Evolutionary conservation across 2,888 invertebrate genomes (phyloP).

Genomic region (Gryllus longicercus): DNA sequence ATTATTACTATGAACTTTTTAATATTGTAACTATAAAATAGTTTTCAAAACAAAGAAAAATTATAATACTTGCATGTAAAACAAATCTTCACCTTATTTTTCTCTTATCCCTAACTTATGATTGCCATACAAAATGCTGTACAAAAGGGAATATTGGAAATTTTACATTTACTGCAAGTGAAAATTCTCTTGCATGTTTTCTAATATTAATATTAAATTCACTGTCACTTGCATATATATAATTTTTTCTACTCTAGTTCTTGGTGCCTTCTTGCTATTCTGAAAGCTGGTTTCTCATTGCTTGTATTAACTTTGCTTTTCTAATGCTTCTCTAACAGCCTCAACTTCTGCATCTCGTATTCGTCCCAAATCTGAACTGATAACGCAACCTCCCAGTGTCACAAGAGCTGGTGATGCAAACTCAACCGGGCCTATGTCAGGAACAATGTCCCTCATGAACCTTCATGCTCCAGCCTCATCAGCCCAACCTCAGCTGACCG

Average conservation of each 20-base stretch:
- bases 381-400: constrained; percentile 1
- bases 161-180: no score
- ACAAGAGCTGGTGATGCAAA: background rate
- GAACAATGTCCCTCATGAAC: constrained; percentile 26
- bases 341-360: constrained; percentile 27
- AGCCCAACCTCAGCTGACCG: constrained; percentile 39
- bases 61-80: no score
- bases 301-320: constrained; percentile 7
- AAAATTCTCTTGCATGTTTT: no score
- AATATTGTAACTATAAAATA: no score
- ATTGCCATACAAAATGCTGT: no score
- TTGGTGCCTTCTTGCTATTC: background rate
- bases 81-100: no score
- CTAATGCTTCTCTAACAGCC: constrained; percentile 11
- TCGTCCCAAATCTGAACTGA: constrained; percentile 34
- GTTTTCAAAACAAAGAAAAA: no score
- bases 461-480: constrained; percentile 23
- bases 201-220: no score
- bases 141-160: no score
- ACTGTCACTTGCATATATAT: no score
- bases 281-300: background rate
- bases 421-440: constrained; percentile 21
- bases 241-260: background rate
- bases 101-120: no score
- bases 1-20: no score